Base-by-base conservation (phyloP, 37 sponge, comb jelly and placozoan genomes). In the Bolinopsis microptera region DNA sequence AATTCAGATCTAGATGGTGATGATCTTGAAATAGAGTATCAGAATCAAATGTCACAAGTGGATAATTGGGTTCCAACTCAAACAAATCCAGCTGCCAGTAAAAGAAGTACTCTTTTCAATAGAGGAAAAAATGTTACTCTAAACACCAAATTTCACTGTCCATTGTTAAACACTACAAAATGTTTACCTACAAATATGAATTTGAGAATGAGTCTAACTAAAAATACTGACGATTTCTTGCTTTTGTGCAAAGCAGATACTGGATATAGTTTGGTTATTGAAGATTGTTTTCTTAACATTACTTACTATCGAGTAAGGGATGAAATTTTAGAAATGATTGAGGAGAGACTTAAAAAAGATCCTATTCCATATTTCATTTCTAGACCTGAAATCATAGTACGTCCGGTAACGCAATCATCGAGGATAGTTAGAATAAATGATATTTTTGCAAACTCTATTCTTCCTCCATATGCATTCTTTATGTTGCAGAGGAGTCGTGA, bases 121-220 rank as follows among this genome's bases (percentile, higher is more conserved):
- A 70, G 27, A 5, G 74, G 74, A 24, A 25, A 70, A 30, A 70
- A 30, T 24, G 28, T 70, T 2, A 70, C 27, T 23, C 27, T 70
- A 70, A 30, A 70, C 27, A 23, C 26, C 27, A 25, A 30, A 70
- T 70, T 70, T 24, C 74, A 70, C 23, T 25, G 23, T 3, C 74
- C 74, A 70, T 30, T 70, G 27, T 30, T 70, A 30, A 70, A 70
- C 27, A 70, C 74, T 28, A 30, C 74, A 28, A 70, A 70, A 70
- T 70, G 74, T 18, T 30, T 70, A 3, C 74, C 74, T 28, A 70
- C 74, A 24, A 70, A 70, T 70, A 70, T 70, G 74, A 70, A 70
- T 5, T 28, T 70, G 2, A 70, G 74, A 24, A 70, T 70, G 2
- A 70, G 74, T 70, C 74, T 70, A 5, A 70, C 74, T 9, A 70